These are phyloP conservation scores for Alectoris magna DNA, from an alignment of 2,797 vertebrate genomes.

Conservation along the genomic window DNA sequence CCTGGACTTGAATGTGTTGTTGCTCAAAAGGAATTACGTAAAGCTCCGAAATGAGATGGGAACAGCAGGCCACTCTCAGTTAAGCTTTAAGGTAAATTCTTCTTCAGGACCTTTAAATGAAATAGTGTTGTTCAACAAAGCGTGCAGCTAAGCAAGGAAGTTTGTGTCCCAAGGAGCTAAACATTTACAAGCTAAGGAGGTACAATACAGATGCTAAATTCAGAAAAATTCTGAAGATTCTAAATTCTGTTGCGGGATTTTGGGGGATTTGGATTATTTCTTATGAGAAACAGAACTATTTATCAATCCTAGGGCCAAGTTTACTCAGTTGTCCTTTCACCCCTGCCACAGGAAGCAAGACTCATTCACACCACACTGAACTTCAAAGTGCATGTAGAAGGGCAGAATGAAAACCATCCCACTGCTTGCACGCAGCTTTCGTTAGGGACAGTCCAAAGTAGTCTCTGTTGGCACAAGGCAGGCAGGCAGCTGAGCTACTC, in stretches of 20 bases:
- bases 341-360: constrained; percentile 48
- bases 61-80: background rate
- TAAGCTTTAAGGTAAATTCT: background rate
- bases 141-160: background rate
- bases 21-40: background rate
- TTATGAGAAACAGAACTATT: constrained; percentile 15
- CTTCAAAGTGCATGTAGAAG: constrained; percentile 13
- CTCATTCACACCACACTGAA: constrained; percentile 10
- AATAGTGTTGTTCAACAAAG: background rate
- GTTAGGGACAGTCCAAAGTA: constrained; percentile 10
- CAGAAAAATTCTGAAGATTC: background rate
- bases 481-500: constrained; percentile 38
- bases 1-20: background rate
- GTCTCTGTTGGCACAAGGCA: constrained; percentile 29
- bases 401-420: constrained; percentile 60
- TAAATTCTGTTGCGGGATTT: background rate
- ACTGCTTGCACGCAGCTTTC: background rate
- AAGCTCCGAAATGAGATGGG: background rate
- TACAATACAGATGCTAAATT: background rate
- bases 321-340: constrained; percentile 56
- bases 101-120: background rate
- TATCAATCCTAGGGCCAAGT: constrained; percentile 21
- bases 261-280: background rate
- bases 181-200: background rate
- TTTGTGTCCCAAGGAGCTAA: background rate